Base-by-base conservation (phyloP, 2,797 vertebrate species). In the Spea hammondii region DNA sequence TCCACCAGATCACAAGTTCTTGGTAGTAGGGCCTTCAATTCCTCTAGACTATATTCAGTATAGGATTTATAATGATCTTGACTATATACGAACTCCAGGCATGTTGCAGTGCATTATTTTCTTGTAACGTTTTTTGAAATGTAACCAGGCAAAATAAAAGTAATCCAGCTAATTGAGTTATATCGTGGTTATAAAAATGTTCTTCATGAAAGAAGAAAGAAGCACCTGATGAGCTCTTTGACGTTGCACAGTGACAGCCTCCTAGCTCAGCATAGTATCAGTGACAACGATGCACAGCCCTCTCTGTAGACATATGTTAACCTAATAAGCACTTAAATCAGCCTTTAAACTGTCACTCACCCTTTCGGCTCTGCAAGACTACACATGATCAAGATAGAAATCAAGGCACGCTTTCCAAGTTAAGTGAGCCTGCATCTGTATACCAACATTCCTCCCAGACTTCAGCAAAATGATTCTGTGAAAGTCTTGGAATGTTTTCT, bases 291-390 rank as follows among this genome's bases (percentile, higher is more conserved):
- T 46, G 55, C 32, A 50, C 32, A 51, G 51, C 17, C 4, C 66
- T 64, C 57, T 70, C 48, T 72, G 65, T 10, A 67, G 77, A 68
- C 72, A 55, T 69, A 50, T 48, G 57, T 66, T 50, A 50, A 47
- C 7, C 67, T 75, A 75, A 57, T 67, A 72, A 50, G 50, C 67
- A 65, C 79, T 80, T 70, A 49, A 8, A 80, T 48, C 60, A 59
- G 44, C 50, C 72, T 70, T 70, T 64, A 62, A 13, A 14, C 65
- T 74, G 73, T 75, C 72, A 80, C 67, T 80, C 68, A 65, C 13
- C 66, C 50, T 12, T 12, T 51, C 71, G 46, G 65, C 17, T 57
- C 45, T 65, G 11, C 73, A 80, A 75, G 78, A 70, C 59, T 70
- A 65, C 65, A 59, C 59, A 75, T 4, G 73, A 75, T 49, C 48